phyloP scores from a whole-genome alignment of 1,140 invertebrate species.

The Ylistrum balloti region DNA sequence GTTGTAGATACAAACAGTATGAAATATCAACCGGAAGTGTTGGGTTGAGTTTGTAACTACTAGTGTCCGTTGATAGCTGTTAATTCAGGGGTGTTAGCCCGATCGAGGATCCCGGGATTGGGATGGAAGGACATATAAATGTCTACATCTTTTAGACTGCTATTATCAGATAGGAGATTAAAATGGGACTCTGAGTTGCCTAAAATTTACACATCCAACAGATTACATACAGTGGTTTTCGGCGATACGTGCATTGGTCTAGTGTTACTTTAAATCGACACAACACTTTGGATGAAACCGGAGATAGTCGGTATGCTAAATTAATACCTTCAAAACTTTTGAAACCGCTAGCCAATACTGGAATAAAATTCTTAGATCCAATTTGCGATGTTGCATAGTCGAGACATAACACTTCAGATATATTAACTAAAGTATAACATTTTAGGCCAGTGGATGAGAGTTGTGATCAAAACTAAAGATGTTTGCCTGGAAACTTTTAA shows the following conservation, averaged over 20 bases:
- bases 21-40: too few species aligned
- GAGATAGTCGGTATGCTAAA: conserved; percentile 17
- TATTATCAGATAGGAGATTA: too few species aligned
- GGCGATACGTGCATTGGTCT: background rate
- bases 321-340: conserved; percentile 14
- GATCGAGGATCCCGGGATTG: too few species aligned
- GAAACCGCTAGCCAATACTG: conserved; percentile 29
- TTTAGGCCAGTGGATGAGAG: conserved; percentile 18
- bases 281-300: background rate
- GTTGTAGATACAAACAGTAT: too few species aligned
- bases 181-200: too few species aligned
- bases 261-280: background rate
- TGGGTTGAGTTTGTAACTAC: too few species aligned
- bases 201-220: background rate
- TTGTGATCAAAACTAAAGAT: conserved; percentile 12
- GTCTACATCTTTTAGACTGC: too few species aligned
- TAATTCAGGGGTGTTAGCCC: too few species aligned
- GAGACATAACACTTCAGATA: conserved; percentile 33
- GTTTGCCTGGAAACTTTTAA: conserved; percentile 34
- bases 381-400: conserved; percentile 38
- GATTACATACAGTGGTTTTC: background rate
- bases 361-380: conserved; percentile 23
- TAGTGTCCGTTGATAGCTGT: too few species aligned
- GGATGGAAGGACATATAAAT: too few species aligned
- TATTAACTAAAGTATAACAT: conserved; percentile 36